Evolutionary conservation across 1,140 invertebrate species (phyloP).

Genomic region (Wasmannia auropunctata): DNA sequence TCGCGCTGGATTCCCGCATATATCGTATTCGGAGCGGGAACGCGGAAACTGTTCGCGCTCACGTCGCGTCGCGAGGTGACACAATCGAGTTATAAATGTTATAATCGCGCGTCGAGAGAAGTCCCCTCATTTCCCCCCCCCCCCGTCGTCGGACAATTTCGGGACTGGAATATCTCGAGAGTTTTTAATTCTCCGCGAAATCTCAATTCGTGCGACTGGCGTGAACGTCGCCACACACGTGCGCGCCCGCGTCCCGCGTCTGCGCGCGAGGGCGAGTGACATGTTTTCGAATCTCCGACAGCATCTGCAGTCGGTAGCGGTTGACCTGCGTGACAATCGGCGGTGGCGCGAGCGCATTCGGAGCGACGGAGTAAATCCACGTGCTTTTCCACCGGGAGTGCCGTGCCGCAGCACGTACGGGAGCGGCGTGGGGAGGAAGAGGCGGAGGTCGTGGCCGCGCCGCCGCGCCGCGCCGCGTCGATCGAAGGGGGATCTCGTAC

Average conservation of each 20-base stretch:
- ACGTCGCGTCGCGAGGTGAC: too few species aligned
- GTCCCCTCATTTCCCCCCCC: not conserved
- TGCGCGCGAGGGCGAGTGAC: not conserved
- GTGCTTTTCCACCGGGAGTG: conserved; percentile 30
- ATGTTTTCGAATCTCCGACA: not conserved
- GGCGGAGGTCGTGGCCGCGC: conserved; percentile 16
- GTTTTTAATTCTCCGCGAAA: too few species aligned
- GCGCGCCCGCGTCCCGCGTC: not conserved
- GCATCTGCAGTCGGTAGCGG: not conserved
- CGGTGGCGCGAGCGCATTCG: not conserved
- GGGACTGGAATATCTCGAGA: not conserved
- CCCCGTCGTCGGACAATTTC: not conserved
- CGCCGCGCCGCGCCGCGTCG: conserved; percentile 23
- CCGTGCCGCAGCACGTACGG: not conserved
- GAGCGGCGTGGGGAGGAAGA: not conserved
- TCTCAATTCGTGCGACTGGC: not conserved
- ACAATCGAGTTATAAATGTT: too few species aligned
- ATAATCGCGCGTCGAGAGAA: too few species aligned
- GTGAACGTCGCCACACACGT: not conserved
- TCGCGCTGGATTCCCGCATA: not conserved
- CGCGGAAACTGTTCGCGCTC: too few species aligned
- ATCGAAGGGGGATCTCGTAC: conserved; percentile 16
- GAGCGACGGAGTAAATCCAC: conserved; percentile 45
- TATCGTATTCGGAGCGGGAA: too few species aligned
- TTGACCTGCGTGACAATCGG: not conserved